These are phyloP conservation scores for Orycteropus afer DNA, from an alignment of 2,113 vertebrate genomes.

Conservation along the genomic window DNA sequence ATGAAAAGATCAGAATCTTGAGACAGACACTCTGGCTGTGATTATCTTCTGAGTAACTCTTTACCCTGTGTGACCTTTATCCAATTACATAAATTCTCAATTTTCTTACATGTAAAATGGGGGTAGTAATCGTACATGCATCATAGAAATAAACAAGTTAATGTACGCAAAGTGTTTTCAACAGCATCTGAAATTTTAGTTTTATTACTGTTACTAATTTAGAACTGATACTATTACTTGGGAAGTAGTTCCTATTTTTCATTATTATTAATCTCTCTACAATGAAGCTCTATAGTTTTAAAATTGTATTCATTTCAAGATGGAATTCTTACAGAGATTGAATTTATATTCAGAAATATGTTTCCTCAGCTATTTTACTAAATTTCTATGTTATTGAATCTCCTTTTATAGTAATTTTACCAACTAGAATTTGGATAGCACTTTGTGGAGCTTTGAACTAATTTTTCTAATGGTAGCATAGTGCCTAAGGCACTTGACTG, in stretches of 20 bases:
- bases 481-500: no score
- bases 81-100: neutral
- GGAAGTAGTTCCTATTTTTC: neutral
- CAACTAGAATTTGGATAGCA: neutral
- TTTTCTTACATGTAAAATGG: no score
- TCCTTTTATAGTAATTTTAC: neutral
- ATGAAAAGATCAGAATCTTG: neutral
- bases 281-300: neutral
- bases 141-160: no score
- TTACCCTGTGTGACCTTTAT: neutral
- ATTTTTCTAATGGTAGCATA: no score
- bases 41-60: neutral
- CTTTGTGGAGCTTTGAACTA: constrained; percentile 1
- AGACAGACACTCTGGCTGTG: neutral
- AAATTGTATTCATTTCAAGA: neutral
- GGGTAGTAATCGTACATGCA: no score
- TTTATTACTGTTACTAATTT: neutral
- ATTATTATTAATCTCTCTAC: neutral
- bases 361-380: neutral
- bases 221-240: neutral
- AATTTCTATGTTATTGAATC: neutral
- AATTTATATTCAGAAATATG: neutral
- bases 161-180: no score
- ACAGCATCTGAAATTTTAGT: neutral
- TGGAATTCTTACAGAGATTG: neutral